These are phyloP conservation scores for Crematogaster levior DNA, from an alignment of 2,888 invertebrate genomes.

Conservation along the genomic window DNA sequence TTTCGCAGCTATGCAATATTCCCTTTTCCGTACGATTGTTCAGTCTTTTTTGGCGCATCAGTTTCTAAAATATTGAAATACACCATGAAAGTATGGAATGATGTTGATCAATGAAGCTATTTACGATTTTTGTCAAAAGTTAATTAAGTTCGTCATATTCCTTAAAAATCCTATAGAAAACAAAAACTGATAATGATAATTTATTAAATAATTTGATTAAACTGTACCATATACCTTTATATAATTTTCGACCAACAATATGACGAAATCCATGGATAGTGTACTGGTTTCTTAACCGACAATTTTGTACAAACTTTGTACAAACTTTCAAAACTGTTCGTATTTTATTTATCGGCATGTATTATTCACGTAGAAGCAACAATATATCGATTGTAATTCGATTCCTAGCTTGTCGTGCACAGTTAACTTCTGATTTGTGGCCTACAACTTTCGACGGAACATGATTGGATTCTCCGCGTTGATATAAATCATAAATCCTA, in stretches of 20 bases:
- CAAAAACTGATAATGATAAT: neutral
- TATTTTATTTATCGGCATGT: neutral
- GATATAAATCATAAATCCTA: constrained; percentile 53
- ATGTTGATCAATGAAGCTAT: neutral
- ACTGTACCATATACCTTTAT: neutral
- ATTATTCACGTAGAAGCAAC: neutral
- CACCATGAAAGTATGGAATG: neutral
- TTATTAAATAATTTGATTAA: neutral
- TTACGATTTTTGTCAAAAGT: neutral
- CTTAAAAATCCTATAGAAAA: neutral
- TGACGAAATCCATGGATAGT: neutral
- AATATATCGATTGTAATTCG: constrained; percentile 41
- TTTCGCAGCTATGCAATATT: constrained; percentile 36
- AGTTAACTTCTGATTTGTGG: constrained; percentile 55
- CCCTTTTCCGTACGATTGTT: constrained; percentile 25
- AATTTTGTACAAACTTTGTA: too few species aligned
- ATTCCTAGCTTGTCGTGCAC: constrained; percentile 34
- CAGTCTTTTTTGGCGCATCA: neutral
- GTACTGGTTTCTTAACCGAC: neutral
- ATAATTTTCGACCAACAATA: constrained; percentile 8
- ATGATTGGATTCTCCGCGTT: constrained; percentile 45
- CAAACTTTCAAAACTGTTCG: neutral
- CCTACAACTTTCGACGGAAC: constrained; percentile 43
- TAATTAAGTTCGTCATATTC: neutral
- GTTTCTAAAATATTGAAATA: neutral